phyloP scores from a whole-genome alignment of 2,888 invertebrate species.

The Empis stercorea region DNA sequence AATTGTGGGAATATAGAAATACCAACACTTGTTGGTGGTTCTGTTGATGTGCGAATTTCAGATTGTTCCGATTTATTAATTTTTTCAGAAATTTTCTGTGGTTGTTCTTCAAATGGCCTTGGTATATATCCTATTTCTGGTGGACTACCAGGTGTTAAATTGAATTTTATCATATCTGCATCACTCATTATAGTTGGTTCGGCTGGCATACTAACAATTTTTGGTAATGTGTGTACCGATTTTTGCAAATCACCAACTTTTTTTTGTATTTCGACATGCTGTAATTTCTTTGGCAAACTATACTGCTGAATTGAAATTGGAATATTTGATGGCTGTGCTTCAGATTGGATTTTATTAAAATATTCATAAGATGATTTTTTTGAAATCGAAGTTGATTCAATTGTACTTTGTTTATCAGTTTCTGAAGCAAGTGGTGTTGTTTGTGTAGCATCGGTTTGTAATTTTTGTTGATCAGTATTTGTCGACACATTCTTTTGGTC shows the following conservation, averaged over 20 bases:
- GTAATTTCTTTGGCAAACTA: slow-evolving; percentile 13
- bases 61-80: slow-evolving; percentile 47
- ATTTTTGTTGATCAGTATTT: slow-evolving; percentile 16
- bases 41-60: slow-evolving; percentile 37
- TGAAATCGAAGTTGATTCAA: slow-evolving; percentile 39
- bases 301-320: slow-evolving; percentile 6
- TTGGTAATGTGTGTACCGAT: background rate
- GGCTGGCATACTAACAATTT: slow-evolving; percentile 8
- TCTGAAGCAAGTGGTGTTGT: slow-evolving; percentile 18
- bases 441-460: slow-evolving; percentile 22
- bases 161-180: slow-evolving; percentile 36
- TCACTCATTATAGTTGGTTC: slow-evolving; percentile 13
- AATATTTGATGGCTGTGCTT: slow-evolving; percentile 3
- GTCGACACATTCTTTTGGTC: slow-evolving; percentile 16
- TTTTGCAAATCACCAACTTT: slow-evolving; percentile 13
- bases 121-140: slow-evolving; percentile 54
- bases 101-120: slow-evolving; percentile 33
- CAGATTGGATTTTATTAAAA: slow-evolving; percentile 45
- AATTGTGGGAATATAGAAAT: slow-evolving; percentile 38
- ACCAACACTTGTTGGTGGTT: slow-evolving; percentile 46
- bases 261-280: slow-evolving; percentile 15
- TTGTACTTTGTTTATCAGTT: slow-evolving; percentile 9
- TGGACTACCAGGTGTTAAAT: slow-evolving; percentile 53
- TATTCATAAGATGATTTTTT: slow-evolving; percentile 52
- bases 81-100: slow-evolving; percentile 43